These are phyloP conservation scores for Habrosyne pyritoides DNA, from an alignment of 2,888 invertebrate genomes.

Conservation along the genomic window DNA sequence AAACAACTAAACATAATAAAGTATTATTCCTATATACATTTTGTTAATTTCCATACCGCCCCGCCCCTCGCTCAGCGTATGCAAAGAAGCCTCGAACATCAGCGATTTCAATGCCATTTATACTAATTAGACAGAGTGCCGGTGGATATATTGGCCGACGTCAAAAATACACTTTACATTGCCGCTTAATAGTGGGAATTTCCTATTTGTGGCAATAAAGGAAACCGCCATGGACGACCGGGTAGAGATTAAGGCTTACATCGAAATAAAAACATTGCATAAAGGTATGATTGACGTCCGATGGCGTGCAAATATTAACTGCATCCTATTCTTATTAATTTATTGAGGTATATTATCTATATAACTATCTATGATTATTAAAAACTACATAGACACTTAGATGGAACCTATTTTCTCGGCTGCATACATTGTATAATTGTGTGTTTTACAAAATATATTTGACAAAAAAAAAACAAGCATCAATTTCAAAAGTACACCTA, in stretches of 20 bases:
- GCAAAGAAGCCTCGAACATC: not conserved
- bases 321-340: not conserved
- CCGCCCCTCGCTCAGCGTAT: not conserved
- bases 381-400: too few species aligned
- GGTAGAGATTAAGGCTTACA: not conserved
- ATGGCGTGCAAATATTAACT: not conserved
- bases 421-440: too few species aligned
- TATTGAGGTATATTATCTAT: too few species aligned
- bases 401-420: too few species aligned
- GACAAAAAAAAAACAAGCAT: too few species aligned
- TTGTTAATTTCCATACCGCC: not conserved
- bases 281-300: not conserved
- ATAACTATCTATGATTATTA: too few species aligned
- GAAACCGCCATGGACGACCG: constrained; percentile 14
- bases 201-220: constrained; percentile 13
- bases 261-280: not conserved
- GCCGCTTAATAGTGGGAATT: constrained; percentile 6
- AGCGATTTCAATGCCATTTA: not conserved
- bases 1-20: too few species aligned
- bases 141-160: not conserved
- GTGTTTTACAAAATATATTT: too few species aligned
- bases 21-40: not conserved
- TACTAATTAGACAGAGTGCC: not conserved
- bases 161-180: constrained; percentile 1
- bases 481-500: too few species aligned